Evolutionary conservation across 1,140 invertebrate species (phyloP).

Genomic region (Sinonovacula constricta): DNA sequence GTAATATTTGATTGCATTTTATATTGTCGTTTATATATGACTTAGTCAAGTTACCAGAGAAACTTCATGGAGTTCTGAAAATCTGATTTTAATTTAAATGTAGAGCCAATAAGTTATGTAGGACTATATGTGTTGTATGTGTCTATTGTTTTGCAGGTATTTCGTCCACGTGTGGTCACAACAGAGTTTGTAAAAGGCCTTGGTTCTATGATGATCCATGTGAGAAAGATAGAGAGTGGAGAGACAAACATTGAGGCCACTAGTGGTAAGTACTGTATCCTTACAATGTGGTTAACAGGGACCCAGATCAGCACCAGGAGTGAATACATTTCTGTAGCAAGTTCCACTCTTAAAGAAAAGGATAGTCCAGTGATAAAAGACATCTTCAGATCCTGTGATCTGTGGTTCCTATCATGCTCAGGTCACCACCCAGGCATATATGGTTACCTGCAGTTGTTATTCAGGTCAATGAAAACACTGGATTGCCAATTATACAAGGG

Average conservation of each 20-base stretch:
- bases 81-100: too few relatives aligned
- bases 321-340: too few relatives aligned
- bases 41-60: not conserved
- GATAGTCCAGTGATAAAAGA: too few relatives aligned
- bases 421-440: too few relatives aligned
- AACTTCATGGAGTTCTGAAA: not conserved
- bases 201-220: constrained; percentile 65
- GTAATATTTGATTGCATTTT: not conserved
- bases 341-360: too few relatives aligned
- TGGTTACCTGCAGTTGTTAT: too few relatives aligned
- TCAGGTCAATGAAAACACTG: too few relatives aligned
- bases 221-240: constrained; percentile 67
- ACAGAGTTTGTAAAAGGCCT: constrained; percentile 67
- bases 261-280: constrained; percentile 70
- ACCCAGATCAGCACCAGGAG: too few relatives aligned
- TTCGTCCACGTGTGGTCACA: constrained; percentile 67
- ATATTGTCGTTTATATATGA: constrained; percentile 8
- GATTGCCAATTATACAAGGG: too few relatives aligned
- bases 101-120: not conserved
- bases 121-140: not conserved
- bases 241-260: constrained; percentile 71
- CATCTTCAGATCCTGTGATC: too few relatives aligned
- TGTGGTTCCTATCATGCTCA: too few relatives aligned
- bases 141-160: constrained; percentile 61
- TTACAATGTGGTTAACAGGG: too few relatives aligned